A percentile compares a stretch with the other conserved stretches of the same genome.
phyloP scores from a whole-genome alignment of 2,888 invertebrate genomes.

The Crocallis elinguaria region DNA sequence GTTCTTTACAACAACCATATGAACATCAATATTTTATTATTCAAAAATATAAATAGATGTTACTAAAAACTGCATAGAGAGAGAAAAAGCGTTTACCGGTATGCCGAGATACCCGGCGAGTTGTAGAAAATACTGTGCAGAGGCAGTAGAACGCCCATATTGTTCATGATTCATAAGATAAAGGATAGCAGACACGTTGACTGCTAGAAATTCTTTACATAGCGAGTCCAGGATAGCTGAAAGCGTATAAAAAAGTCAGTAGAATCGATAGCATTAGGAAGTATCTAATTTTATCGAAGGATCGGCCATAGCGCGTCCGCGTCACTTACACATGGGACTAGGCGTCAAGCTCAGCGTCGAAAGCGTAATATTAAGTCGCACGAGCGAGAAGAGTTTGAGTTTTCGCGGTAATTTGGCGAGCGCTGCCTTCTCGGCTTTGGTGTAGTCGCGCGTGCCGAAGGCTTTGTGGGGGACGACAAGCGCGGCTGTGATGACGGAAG shows the following conservation, averaged over 20 bases:
- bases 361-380: constrained; percentile 88
- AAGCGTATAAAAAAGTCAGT: constrained; percentile 63
- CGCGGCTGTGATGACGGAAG: constrained; percentile 86
- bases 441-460: constrained; percentile 90
- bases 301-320: neutral
- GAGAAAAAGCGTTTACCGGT: constrained; percentile 86
- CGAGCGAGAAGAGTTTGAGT: constrained; percentile 88
- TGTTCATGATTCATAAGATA: constrained; percentile 98
- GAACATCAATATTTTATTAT: neutral
- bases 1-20: constrained; percentile 1
- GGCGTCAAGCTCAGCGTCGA: constrained; percentile 90
- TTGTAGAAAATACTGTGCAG: constrained; percentile 97
- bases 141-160: constrained; percentile 96
- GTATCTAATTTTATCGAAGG: constrained; percentile 17
- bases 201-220: constrained; percentile 94
- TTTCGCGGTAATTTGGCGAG: constrained; percentile 87
- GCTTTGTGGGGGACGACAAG: constrained; percentile 91
- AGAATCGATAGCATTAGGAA: constrained; percentile 38
- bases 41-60: constrained; percentile 5
- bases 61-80: constrained; percentile 31
- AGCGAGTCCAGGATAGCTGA: constrained; percentile 94
- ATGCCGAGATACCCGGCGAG: constrained; percentile 97
- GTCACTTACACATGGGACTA: constrained; percentile 89
- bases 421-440: constrained; percentile 88
- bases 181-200: constrained; percentile 95